Conservation (phyloP, 2,888 invertebrate species). For the Margaritifera margaritifera region DNA sequence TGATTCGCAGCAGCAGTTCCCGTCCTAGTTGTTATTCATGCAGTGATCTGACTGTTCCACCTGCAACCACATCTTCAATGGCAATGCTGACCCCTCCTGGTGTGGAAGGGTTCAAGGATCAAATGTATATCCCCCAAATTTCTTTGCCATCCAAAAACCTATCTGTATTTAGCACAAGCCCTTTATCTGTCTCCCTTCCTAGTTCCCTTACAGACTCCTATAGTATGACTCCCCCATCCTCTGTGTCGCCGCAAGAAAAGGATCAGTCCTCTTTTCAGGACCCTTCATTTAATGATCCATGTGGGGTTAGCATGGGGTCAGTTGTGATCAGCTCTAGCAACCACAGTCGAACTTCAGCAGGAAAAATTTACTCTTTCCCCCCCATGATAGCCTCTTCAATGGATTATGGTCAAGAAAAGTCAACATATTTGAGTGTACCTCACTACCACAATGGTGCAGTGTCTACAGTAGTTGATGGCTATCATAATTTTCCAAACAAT, state of each 20-base stretch:
- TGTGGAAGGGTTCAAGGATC: slow-evolving; percentile 79
- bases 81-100: slow-evolving; percentile 92
- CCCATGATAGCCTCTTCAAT: too few species aligned
- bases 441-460: too few species aligned
- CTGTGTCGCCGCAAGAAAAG: slow-evolving; percentile 93
- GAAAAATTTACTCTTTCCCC: too few species aligned
- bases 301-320: too few species aligned
- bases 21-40: slow-evolving; percentile 59
- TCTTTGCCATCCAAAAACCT: slow-evolving; percentile 30
- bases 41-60: slow-evolving; percentile 50
- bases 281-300: too few species aligned
- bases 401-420: too few species aligned
- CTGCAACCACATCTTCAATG: slow-evolving; percentile 70
- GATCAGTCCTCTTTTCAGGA: too few species aligned
- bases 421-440: too few species aligned
- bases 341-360: too few species aligned
- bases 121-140: slow-evolving; percentile 47
- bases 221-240: slow-evolving; percentile 95
- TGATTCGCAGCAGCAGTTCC: slow-evolving; percentile 82
- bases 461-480: too few species aligned
- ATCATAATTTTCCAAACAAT: too few species aligned
- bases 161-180: slow-evolving; percentile 15
- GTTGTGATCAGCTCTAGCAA: too few species aligned
- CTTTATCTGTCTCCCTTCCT: slow-evolving; percentile 41
- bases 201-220: slow-evolving; percentile 75